Evolutionary conservation across 2,888 invertebrate species (phyloP).

Genomic region (Deilephila porcellus): DNA sequence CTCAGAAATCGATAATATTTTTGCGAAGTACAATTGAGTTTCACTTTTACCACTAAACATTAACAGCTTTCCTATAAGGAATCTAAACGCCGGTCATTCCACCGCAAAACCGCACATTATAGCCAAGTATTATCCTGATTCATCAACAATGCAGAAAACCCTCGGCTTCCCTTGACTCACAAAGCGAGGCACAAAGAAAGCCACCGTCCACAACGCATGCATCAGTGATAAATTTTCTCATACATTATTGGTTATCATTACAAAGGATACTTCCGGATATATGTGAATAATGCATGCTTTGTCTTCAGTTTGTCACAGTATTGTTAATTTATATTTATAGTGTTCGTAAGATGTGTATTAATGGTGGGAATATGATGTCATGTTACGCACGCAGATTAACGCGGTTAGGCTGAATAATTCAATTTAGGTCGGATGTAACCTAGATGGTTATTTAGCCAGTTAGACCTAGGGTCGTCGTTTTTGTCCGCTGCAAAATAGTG

Average conservation of each 20-base stretch:
- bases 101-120: not conserved
- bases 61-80: not conserved
- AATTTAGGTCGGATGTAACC: no score
- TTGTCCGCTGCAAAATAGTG: no score
- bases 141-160: not conserved
- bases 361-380: not conserved
- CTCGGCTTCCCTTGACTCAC: conserved; percentile 4
- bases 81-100: not conserved
- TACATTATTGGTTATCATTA: conserved; percentile 32
- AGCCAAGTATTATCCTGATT: not conserved
- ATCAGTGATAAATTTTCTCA: conserved; percentile 36
- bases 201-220: conserved; percentile 28
- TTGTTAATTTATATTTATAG: conserved; percentile 3
- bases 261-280: conserved; percentile 20
- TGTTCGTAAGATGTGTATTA: not conserved
- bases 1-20: no score
- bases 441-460: no score
- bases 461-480: no score
- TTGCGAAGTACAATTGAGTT: no score
- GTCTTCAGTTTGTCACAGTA: conserved; percentile 1
- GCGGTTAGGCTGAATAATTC: no score
- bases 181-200: conserved; percentile 45
- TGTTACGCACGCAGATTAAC: not conserved
- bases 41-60: no score
- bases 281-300: conserved; percentile 20